A percentile compares a stretch with the other conserved stretches of the same genome.
phyloP scores from a whole-genome alignment of 2,113 vertebrate genomes.

The Furnarius figulus region DNA sequence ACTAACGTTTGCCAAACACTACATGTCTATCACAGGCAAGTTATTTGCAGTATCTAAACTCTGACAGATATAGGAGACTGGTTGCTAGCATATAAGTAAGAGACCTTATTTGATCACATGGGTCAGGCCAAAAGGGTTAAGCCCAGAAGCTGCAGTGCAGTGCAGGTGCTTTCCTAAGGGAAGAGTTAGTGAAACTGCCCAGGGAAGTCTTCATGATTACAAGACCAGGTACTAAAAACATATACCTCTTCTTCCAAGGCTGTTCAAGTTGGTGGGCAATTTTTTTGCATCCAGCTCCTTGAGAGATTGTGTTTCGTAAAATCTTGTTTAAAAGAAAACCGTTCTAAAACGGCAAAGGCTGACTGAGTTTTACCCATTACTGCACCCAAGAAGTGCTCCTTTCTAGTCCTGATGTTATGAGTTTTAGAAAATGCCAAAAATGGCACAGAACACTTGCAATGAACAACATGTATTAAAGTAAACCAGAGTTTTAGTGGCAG shows the following conservation, averaged over 20 bases:
- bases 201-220: not conserved
- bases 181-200: not conserved
- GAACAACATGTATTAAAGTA: not conserved
- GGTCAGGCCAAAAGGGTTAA: not conserved
- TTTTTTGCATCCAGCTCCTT: fast-evolving
- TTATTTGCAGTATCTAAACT: not conserved
- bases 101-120: not conserved
- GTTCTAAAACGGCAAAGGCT: not conserved
- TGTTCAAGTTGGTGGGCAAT: not conserved
- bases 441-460: not conserved
- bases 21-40: not conserved
- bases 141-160: not conserved
- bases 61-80: not conserved
- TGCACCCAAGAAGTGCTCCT: not conserved
- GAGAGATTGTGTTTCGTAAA: not conserved
- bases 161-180: not conserved
- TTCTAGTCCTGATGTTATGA: fast-evolving
- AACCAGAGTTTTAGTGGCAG: not conserved
- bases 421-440: not conserved
- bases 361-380: not conserved
- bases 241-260: not conserved
- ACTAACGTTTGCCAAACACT: not conserved
- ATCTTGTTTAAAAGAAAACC: not conserved
- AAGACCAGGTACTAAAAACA: not conserved
- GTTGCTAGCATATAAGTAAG: not conserved